phyloP scores from a whole-genome alignment of 2,888 invertebrate genomes.

The Leucophora obtusa region DNA sequence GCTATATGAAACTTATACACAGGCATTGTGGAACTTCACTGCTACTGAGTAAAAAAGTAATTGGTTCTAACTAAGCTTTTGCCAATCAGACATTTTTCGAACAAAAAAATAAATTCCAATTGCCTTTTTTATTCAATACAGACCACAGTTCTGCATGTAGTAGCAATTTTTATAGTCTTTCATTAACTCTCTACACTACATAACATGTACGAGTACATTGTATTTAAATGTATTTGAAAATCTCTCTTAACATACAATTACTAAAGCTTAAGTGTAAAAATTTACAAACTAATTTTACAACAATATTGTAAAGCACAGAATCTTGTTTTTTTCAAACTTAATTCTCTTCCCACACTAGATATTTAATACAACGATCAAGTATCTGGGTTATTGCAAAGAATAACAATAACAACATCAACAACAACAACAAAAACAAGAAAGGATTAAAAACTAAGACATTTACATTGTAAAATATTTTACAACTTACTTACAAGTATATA shows the following conservation, averaged over 20 bases:
- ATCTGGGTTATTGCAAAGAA: slow-evolving; percentile 16
- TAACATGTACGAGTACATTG: background rate
- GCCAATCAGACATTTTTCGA: too few relatives aligned
- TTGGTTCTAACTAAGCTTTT: too few relatives aligned
- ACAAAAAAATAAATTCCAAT: too few relatives aligned
- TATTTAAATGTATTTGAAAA: background rate
- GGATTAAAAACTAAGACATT: slow-evolving; percentile 34
- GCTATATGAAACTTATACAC: too few relatives aligned
- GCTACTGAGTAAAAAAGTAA: too few relatives aligned
- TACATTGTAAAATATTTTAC: slow-evolving; percentile 43
- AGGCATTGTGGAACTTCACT: too few relatives aligned
- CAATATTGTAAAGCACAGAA: slow-evolving; percentile 26
- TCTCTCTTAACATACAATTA: background rate
- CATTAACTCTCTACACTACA: background rate
- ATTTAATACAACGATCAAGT: background rate
- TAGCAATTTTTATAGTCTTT: slow-evolving; percentile 1
- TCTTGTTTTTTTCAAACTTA: background rate
- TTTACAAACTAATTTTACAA: slow-evolving; percentile 43
- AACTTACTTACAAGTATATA: slow-evolving; percentile 4
- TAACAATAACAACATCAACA: slow-evolving; percentile 12
- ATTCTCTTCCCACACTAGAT: background rate
- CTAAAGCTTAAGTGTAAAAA: slow-evolving; percentile 7
- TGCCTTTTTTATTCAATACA: too few relatives aligned
- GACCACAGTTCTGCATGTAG: background rate
- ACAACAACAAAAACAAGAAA: slow-evolving; percentile 9